A percentile compares a stretch with the other conserved stretches of the same genome.
Evolutionary conservation across 2,113 vertebrate genomes (phyloP).

Genomic region (Trogon melanurus): DNA sequence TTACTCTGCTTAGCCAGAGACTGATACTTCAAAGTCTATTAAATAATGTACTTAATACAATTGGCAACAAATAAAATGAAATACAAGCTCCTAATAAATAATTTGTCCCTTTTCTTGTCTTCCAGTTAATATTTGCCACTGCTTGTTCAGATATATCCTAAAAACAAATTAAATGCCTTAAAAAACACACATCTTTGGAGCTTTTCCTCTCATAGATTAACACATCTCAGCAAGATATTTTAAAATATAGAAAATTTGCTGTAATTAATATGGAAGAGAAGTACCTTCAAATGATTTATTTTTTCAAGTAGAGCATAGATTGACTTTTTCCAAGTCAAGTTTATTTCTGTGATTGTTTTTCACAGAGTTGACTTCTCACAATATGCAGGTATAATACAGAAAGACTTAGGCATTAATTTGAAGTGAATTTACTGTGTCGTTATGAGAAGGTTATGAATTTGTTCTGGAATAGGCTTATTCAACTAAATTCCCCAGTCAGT

Average conservation of each 20-base stretch:
- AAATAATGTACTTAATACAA: not conserved
- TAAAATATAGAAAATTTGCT: not conserved
- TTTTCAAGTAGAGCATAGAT: not conserved
- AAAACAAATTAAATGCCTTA: not conserved
- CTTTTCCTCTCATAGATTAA: not conserved
- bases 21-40: not conserved
- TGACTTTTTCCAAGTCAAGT: not conserved
- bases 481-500: not conserved
- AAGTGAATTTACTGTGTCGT: not conserved
- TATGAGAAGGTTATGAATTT: not conserved
- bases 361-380: not conserved
- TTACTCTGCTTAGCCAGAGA: not conserved
- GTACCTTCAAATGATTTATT: not conserved
- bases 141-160: not conserved
- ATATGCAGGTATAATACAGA: not conserved
- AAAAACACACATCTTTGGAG: accelerated
- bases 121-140: not conserved
- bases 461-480: not conserved
- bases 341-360: not conserved
- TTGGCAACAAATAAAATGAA: not conserved
- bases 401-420: not conserved
- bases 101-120: not conserved
- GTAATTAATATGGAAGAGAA: not conserved
- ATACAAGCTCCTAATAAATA: not conserved
- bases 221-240: not conserved